These are phyloP conservation scores for Bostrychus sinensis DNA, from an alignment of 2,113 vertebrate genomes.

Conservation along the genomic window DNA sequence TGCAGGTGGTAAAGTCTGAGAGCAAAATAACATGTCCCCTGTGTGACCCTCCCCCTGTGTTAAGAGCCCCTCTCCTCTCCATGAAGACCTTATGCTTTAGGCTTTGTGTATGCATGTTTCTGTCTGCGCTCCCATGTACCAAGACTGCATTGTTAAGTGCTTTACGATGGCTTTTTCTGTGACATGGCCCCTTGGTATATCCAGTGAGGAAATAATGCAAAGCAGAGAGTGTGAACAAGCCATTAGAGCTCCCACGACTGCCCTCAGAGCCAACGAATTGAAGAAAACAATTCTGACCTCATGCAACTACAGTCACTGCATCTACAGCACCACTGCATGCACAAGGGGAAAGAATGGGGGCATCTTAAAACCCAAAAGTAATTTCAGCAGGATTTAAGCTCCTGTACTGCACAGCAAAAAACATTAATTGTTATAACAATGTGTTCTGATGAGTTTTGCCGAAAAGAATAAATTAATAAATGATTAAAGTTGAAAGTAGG, in stretches of 20 bases:
- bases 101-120: conserved; percentile 26
- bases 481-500: conserved; percentile 36
- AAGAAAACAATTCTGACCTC: conserved; percentile 57
- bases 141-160: conserved; percentile 59
- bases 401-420: conserved; percentile 25
- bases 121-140: conserved; percentile 33
- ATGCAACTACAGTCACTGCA: conserved; percentile 24
- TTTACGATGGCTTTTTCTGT: conserved; percentile 44
- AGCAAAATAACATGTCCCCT: conserved; percentile 52
- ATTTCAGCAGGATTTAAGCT: conserved; percentile 41
- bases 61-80: conserved; percentile 37
- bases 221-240: conserved; percentile 58
- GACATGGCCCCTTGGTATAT: conserved; percentile 62
- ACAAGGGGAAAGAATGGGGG: conserved; percentile 15
- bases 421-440: conserved; percentile 39
- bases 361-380: conserved; percentile 31
- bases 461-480: conserved; percentile 57
- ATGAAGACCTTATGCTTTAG: conserved; percentile 23
- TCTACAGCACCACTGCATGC: conserved; percentile 12
- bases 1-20: conserved; percentile 42
- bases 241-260: conserved; percentile 60
- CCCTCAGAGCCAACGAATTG: conserved; percentile 33
- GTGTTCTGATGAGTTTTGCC: conserved; percentile 50
- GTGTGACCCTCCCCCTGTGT: conserved; percentile 30
- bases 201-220: conserved; percentile 62